These are phyloP conservation scores for Heteropelma amictum DNA, from an alignment of 2,888 invertebrate species.

Conservation along the genomic window DNA sequence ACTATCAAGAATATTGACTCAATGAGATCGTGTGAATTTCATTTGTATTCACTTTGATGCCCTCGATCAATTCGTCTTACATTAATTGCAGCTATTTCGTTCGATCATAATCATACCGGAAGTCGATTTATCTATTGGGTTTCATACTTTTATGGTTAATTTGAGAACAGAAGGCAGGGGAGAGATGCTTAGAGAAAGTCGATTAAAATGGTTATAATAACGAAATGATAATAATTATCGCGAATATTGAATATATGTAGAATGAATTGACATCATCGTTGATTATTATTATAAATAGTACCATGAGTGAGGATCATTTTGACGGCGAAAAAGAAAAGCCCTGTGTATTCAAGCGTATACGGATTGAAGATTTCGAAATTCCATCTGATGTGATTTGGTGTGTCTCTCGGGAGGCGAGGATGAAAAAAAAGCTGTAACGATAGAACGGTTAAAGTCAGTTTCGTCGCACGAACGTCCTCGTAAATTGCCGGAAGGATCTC, in stretches of 20 bases:
- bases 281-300: no score
- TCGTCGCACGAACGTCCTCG: constrained; percentile 40
- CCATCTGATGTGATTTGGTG: not conserved
- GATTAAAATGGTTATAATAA: no score
- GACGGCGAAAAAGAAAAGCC: no score
- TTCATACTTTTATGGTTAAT: no score
- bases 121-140: not conserved
- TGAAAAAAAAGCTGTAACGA: not conserved
- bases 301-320: no score
- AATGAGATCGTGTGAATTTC: not conserved
- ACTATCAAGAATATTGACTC: constrained; percentile 30
- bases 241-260: no score
- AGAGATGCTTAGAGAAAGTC: no score
- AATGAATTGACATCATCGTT: no score
- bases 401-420: not conserved
- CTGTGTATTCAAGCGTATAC: not conserved
- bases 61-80: constrained; percentile 3
- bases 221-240: no score
- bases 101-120: not conserved
- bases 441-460: constrained; percentile 46
- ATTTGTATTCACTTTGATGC: constrained; percentile 19
- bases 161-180: no score
- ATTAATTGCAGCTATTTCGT: constrained; percentile 8
- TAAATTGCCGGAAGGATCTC: constrained; percentile 49
- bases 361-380: constrained; percentile 17